A percentile compares a stretch with the other conserved stretches of the same genome.
Evolutionary conservation across 2,888 invertebrate species (phyloP).

Genomic region (Drosophila imparisetae): DNA sequence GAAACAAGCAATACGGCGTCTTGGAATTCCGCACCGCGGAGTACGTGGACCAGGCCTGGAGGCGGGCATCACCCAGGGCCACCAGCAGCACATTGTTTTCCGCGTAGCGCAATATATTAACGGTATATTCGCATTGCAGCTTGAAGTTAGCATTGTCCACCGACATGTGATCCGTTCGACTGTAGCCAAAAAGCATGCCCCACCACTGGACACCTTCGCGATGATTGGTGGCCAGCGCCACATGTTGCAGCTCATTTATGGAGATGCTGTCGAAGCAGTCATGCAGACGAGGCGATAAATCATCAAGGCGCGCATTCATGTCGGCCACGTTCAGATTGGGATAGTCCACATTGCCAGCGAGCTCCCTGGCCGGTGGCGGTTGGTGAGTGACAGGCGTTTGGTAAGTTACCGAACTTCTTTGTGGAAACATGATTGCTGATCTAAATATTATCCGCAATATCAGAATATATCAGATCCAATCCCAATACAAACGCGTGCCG

Average conservation of each 20-base stretch:
- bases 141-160: conserved; percentile 72
- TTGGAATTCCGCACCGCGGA: conserved; percentile 72
- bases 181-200: conserved; percentile 82
- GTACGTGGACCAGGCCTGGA: conserved; percentile 84
- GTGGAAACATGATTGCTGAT: conserved; percentile 74
- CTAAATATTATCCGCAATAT: neutral
- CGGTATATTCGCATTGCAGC: conserved; percentile 71
- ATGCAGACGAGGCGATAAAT: conserved; percentile 77
- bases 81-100: conserved; percentile 79
- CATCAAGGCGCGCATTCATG: conserved; percentile 79
- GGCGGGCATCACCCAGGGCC: conserved; percentile 74
- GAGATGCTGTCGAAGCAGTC: conserved; percentile 82
- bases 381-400: conserved; percentile 75
- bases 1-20: conserved; percentile 79
- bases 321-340: conserved; percentile 84
- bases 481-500: conserved; percentile 27
- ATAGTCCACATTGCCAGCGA: conserved; percentile 79
- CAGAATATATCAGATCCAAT: neutral
- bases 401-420: conserved; percentile 69
- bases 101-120: conserved; percentile 80
- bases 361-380: conserved; percentile 76
- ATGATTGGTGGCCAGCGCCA: conserved; percentile 80
- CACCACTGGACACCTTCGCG: conserved; percentile 81
- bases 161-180: conserved; percentile 58
- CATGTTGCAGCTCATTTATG: conserved; percentile 67